Conservation (phyloP, 2,888 invertebrate genomes). For the Eilema caniola region DNA sequence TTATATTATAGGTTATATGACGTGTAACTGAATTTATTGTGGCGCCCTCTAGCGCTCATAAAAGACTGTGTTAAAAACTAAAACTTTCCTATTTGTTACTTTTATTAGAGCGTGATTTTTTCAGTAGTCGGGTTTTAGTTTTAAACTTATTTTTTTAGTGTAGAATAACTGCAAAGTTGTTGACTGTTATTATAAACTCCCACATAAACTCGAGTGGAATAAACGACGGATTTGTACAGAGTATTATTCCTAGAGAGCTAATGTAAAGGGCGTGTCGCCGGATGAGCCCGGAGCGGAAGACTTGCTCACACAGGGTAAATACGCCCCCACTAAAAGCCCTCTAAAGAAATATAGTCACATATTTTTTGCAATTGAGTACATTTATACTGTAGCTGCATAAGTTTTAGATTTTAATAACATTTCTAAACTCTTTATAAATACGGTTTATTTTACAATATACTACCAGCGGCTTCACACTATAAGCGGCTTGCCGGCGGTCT, state of each 20-base stretch:
- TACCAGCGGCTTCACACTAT: too few relatives aligned
- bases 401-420: slow-evolving; percentile 1
- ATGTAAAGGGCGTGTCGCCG: slow-evolving; percentile 56
- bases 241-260: slow-evolving; percentile 40
- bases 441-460: too few relatives aligned
- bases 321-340: slow-evolving; percentile 54
- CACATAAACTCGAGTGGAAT: slow-evolving; percentile 28
- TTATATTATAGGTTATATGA: too few relatives aligned
- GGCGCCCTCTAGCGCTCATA: too few relatives aligned
- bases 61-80: too few relatives aligned
- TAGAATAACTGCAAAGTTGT: slow-evolving; percentile 36
- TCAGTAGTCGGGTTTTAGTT: too few relatives aligned
- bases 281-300: slow-evolving; percentile 51
- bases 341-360: slow-evolving; percentile 51
- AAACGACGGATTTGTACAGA: slow-evolving; percentile 39
- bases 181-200: slow-evolving; percentile 44
- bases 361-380: slow-evolving; percentile 11
- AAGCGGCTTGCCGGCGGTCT: too few relatives aligned
- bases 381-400: slow-evolving; percentile 1
- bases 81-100: too few relatives aligned
- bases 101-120: too few relatives aligned
- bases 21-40: too few relatives aligned
- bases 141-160: too few relatives aligned
- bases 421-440: too few relatives aligned
- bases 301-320: slow-evolving; percentile 50